A percentile compares a stretch with the other conserved stretches of the same genome.
phyloP scores from a whole-genome alignment of 1,140 invertebrate genomes.

The Drosophila paulistorum region DNA sequence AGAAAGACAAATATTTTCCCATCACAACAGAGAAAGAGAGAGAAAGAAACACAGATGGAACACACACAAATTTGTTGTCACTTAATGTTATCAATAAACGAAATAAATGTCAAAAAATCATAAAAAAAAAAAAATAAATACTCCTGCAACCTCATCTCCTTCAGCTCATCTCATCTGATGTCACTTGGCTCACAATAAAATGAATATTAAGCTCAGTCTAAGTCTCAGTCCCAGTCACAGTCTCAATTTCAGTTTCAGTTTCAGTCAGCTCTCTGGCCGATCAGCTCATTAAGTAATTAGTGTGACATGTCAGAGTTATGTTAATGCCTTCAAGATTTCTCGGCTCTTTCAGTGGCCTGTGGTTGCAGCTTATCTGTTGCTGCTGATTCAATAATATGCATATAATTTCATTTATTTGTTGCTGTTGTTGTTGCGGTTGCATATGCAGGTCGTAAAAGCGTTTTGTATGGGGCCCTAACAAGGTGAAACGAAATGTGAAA shows the following conservation, averaged over 20 bases:
- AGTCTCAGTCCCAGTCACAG: background rate
- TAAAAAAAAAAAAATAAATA: slow-evolving; percentile 38
- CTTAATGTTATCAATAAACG: slow-evolving; percentile 60
- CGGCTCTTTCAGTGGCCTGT: slow-evolving; percentile 33
- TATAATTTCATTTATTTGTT: slow-evolving; percentile 73
- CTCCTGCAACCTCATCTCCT: slow-evolving; percentile 10
- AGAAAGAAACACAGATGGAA: background rate
- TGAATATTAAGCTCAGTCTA: slow-evolving; percentile 41
- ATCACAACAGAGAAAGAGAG: slow-evolving; percentile 1
- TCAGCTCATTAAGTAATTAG: slow-evolving; percentile 82
- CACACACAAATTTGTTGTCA: slow-evolving; percentile 58
- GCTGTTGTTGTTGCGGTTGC: slow-evolving; percentile 25
- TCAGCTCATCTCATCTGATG: background rate
- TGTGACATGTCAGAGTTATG: slow-evolving; percentile 82
- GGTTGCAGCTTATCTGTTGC: slow-evolving; percentile 36
- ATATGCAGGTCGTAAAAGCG: slow-evolving; percentile 58
- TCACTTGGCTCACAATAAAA: slow-evolving; percentile 45
- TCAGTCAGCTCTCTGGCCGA: slow-evolving; percentile 20
- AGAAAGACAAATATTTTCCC: slow-evolving; percentile 4
- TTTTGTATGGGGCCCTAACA: slow-evolving; percentile 69
- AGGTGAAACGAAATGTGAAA: slow-evolving; percentile 78
- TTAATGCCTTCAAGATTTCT: slow-evolving; percentile 62
- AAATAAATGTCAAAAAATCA: slow-evolving; percentile 33
- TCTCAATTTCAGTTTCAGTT: background rate
- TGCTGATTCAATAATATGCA: slow-evolving; percentile 53